Percentiles rank a stretch among this genome's conserved stretches.
These are phyloP conservation scores for Tachysurus fulvidraco DNA, from an alignment of 2,113 vertebrate species.

Conservation along the genomic window DNA sequence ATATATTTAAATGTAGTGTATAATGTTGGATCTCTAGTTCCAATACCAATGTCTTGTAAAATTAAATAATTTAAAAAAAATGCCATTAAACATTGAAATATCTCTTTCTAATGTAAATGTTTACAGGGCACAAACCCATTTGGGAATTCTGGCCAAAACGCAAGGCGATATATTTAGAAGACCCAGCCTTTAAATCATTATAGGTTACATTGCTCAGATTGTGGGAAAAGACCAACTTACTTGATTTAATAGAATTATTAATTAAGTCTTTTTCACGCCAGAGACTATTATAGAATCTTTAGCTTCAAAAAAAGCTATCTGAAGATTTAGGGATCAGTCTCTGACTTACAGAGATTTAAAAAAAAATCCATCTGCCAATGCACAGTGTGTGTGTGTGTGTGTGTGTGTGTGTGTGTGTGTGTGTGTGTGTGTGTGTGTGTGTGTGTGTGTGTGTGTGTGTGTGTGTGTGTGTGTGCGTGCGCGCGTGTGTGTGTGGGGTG, in stretches of 20 bases:
- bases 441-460: not conserved
- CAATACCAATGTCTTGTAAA: not conserved
- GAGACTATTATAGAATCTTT: not conserved
- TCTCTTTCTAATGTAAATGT: too few species aligned
- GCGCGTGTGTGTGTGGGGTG: not conserved
- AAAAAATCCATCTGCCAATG: slow-evolving; percentile 71
- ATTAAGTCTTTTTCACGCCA: not conserved
- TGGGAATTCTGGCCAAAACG: not conserved
- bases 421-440: slow-evolving; percentile 3
- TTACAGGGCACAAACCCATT: not conserved
- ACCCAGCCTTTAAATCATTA: not conserved
- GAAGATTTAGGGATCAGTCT: slow-evolving; percentile 55
- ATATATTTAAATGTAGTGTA: not conserved
- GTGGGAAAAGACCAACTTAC: not conserved
- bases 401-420: not conserved
- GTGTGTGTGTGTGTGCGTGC: too few species aligned
- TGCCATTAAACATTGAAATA: too few species aligned
- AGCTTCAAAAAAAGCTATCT: not conserved
- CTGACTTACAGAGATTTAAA: slow-evolving; percentile 60
- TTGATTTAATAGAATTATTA: not conserved
- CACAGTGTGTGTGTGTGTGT: slow-evolving; percentile 37
- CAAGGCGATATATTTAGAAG: not conserved
- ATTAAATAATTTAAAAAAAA: not conserved
- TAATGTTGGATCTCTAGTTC: not conserved
- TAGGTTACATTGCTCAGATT: not conserved